Evolutionary conservation across 2,797 vertebrate species (phyloP), one percentile per base, ranked within the genome.

Genomic region (Pogonophryne albipinna): DNA sequence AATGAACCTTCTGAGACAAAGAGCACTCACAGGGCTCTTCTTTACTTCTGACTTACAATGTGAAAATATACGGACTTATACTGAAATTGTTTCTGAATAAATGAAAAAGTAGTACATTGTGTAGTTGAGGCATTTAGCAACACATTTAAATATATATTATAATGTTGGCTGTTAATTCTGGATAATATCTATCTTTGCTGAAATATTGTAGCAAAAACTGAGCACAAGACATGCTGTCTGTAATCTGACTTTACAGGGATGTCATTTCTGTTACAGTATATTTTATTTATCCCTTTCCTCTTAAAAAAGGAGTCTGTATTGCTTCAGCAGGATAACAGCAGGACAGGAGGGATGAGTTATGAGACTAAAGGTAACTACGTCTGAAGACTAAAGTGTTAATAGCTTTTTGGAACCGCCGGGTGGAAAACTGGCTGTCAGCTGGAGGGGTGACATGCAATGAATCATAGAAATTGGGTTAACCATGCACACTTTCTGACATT

Each of bases 1-100:
- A 19, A 49, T 56, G 34, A 69, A 52, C 31, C 46, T 73, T 56
- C 64, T 69, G 8, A 65, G 45, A 71, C 27, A 61, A 67, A 46
- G 17, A 10, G 42, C 56, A 19, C 31, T 80, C 27, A 42, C 4
- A 1, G 27, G n/a, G 19, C 41, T 27, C 27, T 27, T 27, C 4
- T 5, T 27, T 27, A 27, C 27, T 27, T 27, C 27, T 5, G 27
- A 27, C 27, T 27, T 1, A 27, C 27, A 27, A 27, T 27, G 27
- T 27, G 27, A 27, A 27, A 27, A 27, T 27, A 27, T 27, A 5
- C 27, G 1, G 27, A 27, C 27, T 27, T 27, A 27, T 27, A 27
- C 4, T 27, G 27, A 27, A 27, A 27, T 27, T 5, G 27, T 27
- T 27, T 27, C 27, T 27, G 27, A 27, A 27, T 27, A 27, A 27